Conservation (phyloP, 92 coral and sea anemone species). For the Parazoanthus atlanticus region DNA sequence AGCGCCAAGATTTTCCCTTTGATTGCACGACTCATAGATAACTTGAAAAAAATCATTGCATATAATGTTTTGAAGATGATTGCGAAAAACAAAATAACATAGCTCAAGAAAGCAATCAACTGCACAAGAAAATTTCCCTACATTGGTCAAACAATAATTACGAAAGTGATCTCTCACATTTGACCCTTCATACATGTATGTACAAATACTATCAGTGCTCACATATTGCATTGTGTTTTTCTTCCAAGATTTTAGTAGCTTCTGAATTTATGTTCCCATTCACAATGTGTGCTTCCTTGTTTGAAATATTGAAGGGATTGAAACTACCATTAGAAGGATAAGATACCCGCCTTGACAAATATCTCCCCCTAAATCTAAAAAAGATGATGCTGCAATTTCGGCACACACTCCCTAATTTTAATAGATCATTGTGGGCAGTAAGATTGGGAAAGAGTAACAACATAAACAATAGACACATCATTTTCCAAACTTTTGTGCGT, state of each 20-base stretch:
- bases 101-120: constrained; percentile 71
- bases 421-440: constrained; percentile 32
- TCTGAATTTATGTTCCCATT: constrained; percentile 39
- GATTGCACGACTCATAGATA: constrained; percentile 48
- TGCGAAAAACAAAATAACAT: constrained; percentile 46
- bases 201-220: not conserved
- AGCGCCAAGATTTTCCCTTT: constrained; percentile 49
- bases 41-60: constrained; percentile 62
- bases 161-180: constrained; percentile 59
- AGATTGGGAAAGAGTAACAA: not conserved
- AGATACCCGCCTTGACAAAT: constrained; percentile 59
- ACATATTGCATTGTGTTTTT: not conserved
- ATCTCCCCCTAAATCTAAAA: constrained; percentile 55
- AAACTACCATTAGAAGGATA: constrained; percentile 50
- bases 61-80: constrained; percentile 49
- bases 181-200: constrained; percentile 38
- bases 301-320: constrained; percentile 46
- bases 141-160: constrained; percentile 64
- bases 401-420: constrained; percentile 43
- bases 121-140: constrained; percentile 74
- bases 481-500: too few relatives aligned
- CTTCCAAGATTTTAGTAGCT: constrained; percentile 25
- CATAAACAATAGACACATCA: too few relatives aligned
- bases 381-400: not conserved
- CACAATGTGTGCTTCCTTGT: constrained; percentile 62